Base-by-base conservation (phyloP, 2,797 vertebrate species). In the Squalus acanthias region DNA sequence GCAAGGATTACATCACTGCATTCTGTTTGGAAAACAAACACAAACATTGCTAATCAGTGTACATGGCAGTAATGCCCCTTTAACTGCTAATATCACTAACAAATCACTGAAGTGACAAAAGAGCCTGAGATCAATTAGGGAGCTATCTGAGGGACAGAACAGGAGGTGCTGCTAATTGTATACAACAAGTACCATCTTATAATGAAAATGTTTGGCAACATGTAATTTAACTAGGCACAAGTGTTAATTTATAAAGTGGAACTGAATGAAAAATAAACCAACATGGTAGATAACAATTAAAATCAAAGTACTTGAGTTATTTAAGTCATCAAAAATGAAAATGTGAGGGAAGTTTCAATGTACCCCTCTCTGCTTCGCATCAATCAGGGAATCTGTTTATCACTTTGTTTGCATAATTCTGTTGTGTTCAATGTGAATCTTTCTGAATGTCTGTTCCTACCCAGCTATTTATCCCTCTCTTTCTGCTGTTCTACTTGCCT, bases 261-360 rank as follows among this genome's bases (percentile, higher is more conserved):
- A 91, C 57, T 91, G 26, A 60, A 63, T 60, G 57, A 33, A 33
- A 91, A 63, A 91, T 24, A 91, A 91, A 63, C 57, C 29, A 60
- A 60, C 88, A n/a, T n/a, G 10, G 33, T 76, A 76, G 74, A 76
- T 33, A 76, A 76, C 33, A 60, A 91, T 91, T 91, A 63, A 91
- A 63, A 91, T 29, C 88, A 91, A 91, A 33, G 88, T 9, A 33
- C 57, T 29, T 13, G 24, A 60, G 26, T 24, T 87, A 50, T 15
- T 85, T 87, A 88, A 88, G 33, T 91, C 57, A n/a, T 91, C 88
- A 91, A 91, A 60, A 91, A 26, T 89, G 9, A 88, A 89, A 89
- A 89, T 89, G 13, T 26, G 87, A 60, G 53, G 4, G 29, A 88
- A 13, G 10, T 89, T 91, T 63, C 57, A 4, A 91, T 6, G 2